phyloP scores from a whole-genome alignment of 1,140 invertebrate genomes.

The Euura lappo region DNA sequence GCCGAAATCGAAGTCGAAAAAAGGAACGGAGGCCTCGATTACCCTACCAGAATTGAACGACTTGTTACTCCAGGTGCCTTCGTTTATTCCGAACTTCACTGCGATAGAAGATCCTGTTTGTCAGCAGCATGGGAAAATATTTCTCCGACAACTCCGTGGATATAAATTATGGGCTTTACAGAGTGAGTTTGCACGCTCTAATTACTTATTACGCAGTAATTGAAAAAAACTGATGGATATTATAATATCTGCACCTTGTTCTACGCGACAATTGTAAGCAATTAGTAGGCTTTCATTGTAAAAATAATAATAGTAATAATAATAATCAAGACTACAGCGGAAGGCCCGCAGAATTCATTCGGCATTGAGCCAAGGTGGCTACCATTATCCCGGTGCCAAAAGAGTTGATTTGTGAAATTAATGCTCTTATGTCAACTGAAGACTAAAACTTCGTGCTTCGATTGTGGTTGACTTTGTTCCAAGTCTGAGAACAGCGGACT shows the following conservation, averaged over 20 bases:
- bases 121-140: constrained; percentile 70
- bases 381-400: neutral
- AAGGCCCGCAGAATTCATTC: neutral
- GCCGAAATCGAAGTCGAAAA: constrained; percentile 37
- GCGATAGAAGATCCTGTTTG: constrained; percentile 67
- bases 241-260: too few relatives aligned
- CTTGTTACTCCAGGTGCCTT: constrained; percentile 63
- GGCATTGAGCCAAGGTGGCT: neutral
- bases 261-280: too few relatives aligned
- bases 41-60: constrained; percentile 53
- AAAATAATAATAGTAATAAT: too few relatives aligned
- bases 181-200: constrained; percentile 60
- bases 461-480: neutral
- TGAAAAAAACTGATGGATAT: too few relatives aligned
- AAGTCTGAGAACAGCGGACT: neutral
- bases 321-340: too few relatives aligned
- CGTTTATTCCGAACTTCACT: constrained; percentile 71
- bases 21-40: constrained; percentile 35
- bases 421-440: neutral
- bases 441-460: constrained; percentile 5
- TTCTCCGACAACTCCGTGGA: constrained; percentile 68
- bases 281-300: too few relatives aligned
- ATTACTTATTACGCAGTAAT: too few relatives aligned
- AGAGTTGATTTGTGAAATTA: neutral
- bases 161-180: constrained; percentile 73